Base-by-base conservation (phyloP, 2,113 vertebrate species). In the Menura novaehollandiae region DNA sequence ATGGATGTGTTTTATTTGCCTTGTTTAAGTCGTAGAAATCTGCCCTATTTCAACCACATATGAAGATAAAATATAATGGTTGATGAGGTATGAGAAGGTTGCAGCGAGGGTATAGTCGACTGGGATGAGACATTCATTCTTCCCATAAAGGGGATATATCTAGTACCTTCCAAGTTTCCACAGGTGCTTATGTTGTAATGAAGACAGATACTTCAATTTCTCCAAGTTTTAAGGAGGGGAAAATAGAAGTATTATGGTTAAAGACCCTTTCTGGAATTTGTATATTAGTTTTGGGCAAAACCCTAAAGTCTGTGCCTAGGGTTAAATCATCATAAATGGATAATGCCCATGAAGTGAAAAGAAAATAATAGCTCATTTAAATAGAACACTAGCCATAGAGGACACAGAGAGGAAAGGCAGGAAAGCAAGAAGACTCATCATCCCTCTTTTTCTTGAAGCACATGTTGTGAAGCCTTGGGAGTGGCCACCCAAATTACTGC, bases 1-100 rank as follows among this genome's bases (percentile, higher is more conserved):
- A 98, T 97, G 96, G 97, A 98, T 98, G 98, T 96, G 92, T 94
- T 98, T 97, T 97, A 97, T 97, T 97, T 98, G 91, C 94, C 95
- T 89, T 89, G 94, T 97, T 98, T 98, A 98, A 98, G 95, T 98
- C 97, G 80, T 85, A 95, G 93, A 96, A 97, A 97, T 98, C 97
- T 97, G 96, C 95, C 97, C 92, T 97, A 93, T 97, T 98, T 98
- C 97, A 97, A 94, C 94, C 95, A 94, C 91, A 98, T 97, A 98
- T 98, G 97, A 98, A 98, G 98, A 98, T 97, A 97, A 98, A 98
- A 96, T 93, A 90, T 97, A 98, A 93, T 95, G 93, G 91, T 91
- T 97, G 97, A 79, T 91, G 96, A 98, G 86, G 91, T 97, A 97
- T 97, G 97, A 98, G 97, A 96, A 98, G 97, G 96, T 95, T 97